Percentiles rank a stretch among this genome's conserved stretches.
Conservation (phyloP, 2,888 invertebrate genomes). For the Patella caerulea region DNA sequence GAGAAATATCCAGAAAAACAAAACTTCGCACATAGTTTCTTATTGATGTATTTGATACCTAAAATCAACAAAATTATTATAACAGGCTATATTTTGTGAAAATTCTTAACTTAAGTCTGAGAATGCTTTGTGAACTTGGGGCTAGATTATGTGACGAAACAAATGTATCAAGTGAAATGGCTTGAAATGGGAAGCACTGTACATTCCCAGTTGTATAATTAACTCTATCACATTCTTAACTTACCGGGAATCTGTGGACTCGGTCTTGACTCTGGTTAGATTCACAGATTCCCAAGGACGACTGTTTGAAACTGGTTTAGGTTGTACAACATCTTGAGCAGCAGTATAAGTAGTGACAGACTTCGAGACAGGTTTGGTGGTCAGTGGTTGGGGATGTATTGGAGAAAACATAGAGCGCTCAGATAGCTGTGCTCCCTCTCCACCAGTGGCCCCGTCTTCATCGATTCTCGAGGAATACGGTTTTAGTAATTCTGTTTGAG, state of each 20-base stretch:
- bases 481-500: conserved; percentile 1
- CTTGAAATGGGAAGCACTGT: too few relatives aligned
- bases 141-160: too few relatives aligned
- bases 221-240: neutral
- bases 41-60: too few relatives aligned
- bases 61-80: too few relatives aligned
- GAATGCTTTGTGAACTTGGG: too few relatives aligned
- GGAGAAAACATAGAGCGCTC: conserved; percentile 58
- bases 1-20: too few relatives aligned
- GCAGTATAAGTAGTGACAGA: conserved; percentile 31
- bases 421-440: conserved; percentile 45
- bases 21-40: too few relatives aligned
- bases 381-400: conserved; percentile 63
- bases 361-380: conserved; percentile 37
- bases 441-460: conserved; percentile 12
- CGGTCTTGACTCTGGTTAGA: conserved; percentile 22
- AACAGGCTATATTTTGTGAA: too few relatives aligned
- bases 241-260: conserved; percentile 38
- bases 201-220: too few relatives aligned
- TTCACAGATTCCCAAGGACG: conserved; percentile 16
- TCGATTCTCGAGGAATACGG: conserved; percentile 3
- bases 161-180: too few relatives aligned
- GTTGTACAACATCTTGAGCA: conserved; percentile 47
- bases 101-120: too few relatives aligned
- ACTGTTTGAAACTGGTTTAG: conserved; percentile 42